Evolutionary conservation across 2,113 vertebrate genomes (phyloP), one percentile per base, ranked within the genome.

Genomic region (Burhinus oedicnemus): DNA sequence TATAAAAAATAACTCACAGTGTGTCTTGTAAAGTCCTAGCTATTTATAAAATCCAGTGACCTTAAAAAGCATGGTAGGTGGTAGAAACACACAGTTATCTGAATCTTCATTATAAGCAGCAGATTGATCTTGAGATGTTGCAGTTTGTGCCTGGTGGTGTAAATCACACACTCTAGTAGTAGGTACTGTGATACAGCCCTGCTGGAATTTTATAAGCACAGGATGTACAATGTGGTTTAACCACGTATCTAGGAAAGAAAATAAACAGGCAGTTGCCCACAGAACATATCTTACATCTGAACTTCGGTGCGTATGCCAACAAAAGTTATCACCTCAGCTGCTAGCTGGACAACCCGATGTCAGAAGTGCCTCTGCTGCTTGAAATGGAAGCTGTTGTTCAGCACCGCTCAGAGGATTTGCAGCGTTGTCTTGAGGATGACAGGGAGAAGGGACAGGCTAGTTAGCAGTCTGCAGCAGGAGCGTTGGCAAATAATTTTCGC

Each of bases 141-240:
- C 70, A 57, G 60, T 96, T 97, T 90, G 86, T 91, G 71, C 83
- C 82, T 83, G 75, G 87, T 74, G 68, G 87, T 96, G 47, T 91
- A 96, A 97, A 89, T 97, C 95, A 70, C 61, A 93, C 80, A 19
- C 89, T 92, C 78, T 87, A 68, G 75, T 81, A 95, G 87, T 66
- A 86, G 90, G 90, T 93, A 65, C 95, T 96, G 89, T 98, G 97
- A 97, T 95, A 97, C 85, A 97, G 83, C 87, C 95, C 95, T 95
- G 96, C 91, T 98, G 98, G 98, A 98, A 98, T 98, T 98, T 97
- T 95, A 91, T 97, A 97, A 98, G 98, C 96, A 98, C 97, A 98
- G 97, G 97, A 98, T 98, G 97, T 97, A 76, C 92, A 91, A 54
- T 94, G 95, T 60, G 96, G 97, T 97, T 98, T 97, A 98, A 97